Conservation (phyloP, 2,888 invertebrate species). For the Ennomos fuscantarius region DNA sequence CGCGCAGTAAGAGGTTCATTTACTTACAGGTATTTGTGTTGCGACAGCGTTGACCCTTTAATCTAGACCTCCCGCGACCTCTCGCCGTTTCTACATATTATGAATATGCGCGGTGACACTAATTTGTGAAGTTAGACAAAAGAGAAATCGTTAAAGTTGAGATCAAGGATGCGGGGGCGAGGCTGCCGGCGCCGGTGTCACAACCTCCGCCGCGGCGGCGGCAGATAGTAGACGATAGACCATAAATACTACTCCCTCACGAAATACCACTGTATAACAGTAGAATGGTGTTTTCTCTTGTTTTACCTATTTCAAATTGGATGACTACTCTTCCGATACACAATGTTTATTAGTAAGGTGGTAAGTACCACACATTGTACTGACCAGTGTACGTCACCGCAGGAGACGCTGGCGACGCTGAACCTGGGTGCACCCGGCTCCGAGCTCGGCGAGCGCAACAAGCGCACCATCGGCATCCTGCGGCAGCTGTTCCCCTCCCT, state of each 20-base stretch:
- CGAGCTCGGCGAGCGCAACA: slow-evolving; percentile 88
- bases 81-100: slow-evolving; percentile 19
- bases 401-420: slow-evolving; percentile 88
- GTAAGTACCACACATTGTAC: too few relatives aligned
- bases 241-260: too few relatives aligned
- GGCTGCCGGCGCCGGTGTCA: slow-evolving; percentile 11
- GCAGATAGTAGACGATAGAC: too few relatives aligned
- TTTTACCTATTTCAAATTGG: too few relatives aligned
- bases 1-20: slow-evolving; percentile 24
- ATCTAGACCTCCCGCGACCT: slow-evolving; percentile 22
- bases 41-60: slow-evolving; percentile 28
- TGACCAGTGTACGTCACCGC: slow-evolving; percentile 43
- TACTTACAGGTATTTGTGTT: slow-evolving; percentile 18
- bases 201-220: slow-evolving; percentile 5
- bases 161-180: slow-evolving; percentile 29
- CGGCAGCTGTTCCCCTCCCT: slow-evolving; percentile 90
- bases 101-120: slow-evolving; percentile 35
- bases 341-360: too few relatives aligned
- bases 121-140: slow-evolving; percentile 32
- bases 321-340: too few relatives aligned
- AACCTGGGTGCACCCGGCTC: slow-evolving; percentile 88
- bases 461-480: slow-evolving; percentile 91
- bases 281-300: too few relatives aligned
- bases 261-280: too few relatives aligned
- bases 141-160: slow-evolving; percentile 35